These are phyloP conservation scores for Leptarthrus brevirostris DNA, from an alignment of 2,888 invertebrate species.

Conservation along the genomic window DNA sequence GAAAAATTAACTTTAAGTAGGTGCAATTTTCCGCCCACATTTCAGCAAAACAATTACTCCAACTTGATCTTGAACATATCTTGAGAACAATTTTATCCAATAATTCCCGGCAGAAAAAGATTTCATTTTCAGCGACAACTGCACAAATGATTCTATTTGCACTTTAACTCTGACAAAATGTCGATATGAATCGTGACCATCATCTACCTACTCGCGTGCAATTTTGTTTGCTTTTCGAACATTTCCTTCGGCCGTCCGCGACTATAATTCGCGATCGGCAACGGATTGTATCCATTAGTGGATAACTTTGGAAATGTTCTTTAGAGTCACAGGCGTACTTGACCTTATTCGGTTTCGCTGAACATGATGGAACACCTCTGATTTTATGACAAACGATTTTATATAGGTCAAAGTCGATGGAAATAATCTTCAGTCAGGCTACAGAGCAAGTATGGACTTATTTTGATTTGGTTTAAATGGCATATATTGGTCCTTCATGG, in stretches of 20 bases:
- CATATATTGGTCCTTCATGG: no score
- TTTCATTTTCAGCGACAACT: slow-evolving; percentile 2
- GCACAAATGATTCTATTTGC: slow-evolving; percentile 34
- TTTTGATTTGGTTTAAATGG: no score
- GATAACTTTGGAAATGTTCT: slow-evolving; percentile 36
- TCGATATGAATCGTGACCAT: slow-evolving; percentile 36
- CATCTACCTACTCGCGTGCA: slow-evolving; percentile 33
- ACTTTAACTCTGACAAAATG: slow-evolving; percentile 19
- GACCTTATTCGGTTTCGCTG: slow-evolving; percentile 25
- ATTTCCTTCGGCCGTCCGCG: slow-evolving; percentile 28
- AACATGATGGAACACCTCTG: slow-evolving; percentile 24
- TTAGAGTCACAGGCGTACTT: background rate
- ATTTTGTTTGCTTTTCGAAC: slow-evolving; percentile 37
- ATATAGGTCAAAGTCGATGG: slow-evolving; percentile 24
- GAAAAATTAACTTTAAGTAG: background rate
- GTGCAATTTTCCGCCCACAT: slow-evolving; percentile 22
- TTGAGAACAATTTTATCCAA: slow-evolving; percentile 19
- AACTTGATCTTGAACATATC: background rate
- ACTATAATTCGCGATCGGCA: slow-evolving; percentile 18
- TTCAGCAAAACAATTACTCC: background rate
- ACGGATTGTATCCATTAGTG: slow-evolving; percentile 26
- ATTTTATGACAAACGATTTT: slow-evolving; percentile 28
- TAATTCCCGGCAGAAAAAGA: slow-evolving; percentile 1
- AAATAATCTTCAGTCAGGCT: no score
- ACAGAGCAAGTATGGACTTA: no score